phyloP scores from a whole-genome alignment of 2,888 invertebrate genomes.

The Acrobasis repandana region DNA sequence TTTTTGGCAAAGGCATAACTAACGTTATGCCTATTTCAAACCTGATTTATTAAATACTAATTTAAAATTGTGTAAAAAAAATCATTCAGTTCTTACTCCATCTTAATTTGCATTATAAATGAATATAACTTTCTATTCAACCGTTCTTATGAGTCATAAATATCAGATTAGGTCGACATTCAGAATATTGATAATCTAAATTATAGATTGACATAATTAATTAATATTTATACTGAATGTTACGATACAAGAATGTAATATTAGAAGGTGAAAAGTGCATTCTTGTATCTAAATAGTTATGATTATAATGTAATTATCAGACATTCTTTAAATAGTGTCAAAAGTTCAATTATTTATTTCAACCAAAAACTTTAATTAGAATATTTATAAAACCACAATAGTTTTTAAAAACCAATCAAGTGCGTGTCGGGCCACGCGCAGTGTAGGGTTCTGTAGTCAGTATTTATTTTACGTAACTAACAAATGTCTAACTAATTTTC shows the following conservation, averaged over 20 bases:
- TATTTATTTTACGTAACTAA: too few species aligned
- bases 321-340: too few species aligned
- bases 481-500: too few species aligned
- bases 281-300: slow-evolving; percentile 4
- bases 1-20: not conserved
- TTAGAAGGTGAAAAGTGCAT: slow-evolving; percentile 16
- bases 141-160: slow-evolving; percentile 11
- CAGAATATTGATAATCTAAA: slow-evolving; percentile 15
- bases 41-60: not conserved
- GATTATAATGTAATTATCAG: not conserved
- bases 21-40: not conserved
- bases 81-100: not conserved
- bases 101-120: slow-evolving; percentile 15
- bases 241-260: slow-evolving; percentile 12
- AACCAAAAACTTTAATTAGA: too few species aligned
- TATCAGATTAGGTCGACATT: slow-evolving; percentile 10
- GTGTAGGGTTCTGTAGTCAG: too few species aligned
- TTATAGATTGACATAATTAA: slow-evolving; percentile 18
- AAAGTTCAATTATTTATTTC: too few species aligned
- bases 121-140: slow-evolving; percentile 16
- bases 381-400: too few species aligned
- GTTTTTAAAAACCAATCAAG: too few species aligned
- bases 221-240: slow-evolving; percentile 19
- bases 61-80: not conserved
- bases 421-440: too few species aligned